Base-by-base conservation (phyloP, 2,888 invertebrate genomes). In the Cylloceria caligata region DNA sequence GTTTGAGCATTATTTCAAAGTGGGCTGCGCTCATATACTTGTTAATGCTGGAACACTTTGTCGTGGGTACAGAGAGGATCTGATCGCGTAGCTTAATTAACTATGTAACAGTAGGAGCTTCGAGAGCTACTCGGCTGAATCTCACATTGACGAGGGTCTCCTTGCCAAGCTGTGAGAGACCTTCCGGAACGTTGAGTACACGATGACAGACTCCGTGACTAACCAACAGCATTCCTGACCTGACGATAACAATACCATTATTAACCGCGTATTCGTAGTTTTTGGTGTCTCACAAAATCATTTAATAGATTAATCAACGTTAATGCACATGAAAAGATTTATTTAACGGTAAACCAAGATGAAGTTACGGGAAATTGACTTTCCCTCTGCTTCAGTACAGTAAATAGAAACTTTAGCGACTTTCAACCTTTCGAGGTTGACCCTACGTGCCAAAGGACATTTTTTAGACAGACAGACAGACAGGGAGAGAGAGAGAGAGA, bases 101-200 rank as follows among this genome's bases (percentile, higher is more conserved):
- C 75, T 65, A 74, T 78, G 73, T 73, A 81, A 74, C 69, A 55
- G 69, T 65, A 74, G 39, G 27, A 69, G 74, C 52, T 76, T 72
- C 34, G 16, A 45, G 5, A 77, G 49, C 64, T 57, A 78, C 69
- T 65, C 24, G 52, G 52, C 74, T 65, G 73, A 60, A 47, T 74
- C 64, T 73, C 77, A 74, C 78, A 78, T 78, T 78, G 81, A 81
- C 81, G 78, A 81, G 78, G 81, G 81, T 81, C 57, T 65, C 36
- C 57, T 62, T 47, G 65, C 36, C 49, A 34, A 60, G 42, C 42
- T 57, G 69, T 16, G 71, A 65, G 81, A 78, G 57, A 82, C 78
- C 65, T 82, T 78, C 78, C 71, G 69, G 71, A 82, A 74, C 81
- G 81, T 65, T 75, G 78, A 75, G 65, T 71, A 82, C 74, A 19